Evolutionary conservation across 2,888 invertebrate species (phyloP).

Genomic region (Strigamia crassipes): DNA sequence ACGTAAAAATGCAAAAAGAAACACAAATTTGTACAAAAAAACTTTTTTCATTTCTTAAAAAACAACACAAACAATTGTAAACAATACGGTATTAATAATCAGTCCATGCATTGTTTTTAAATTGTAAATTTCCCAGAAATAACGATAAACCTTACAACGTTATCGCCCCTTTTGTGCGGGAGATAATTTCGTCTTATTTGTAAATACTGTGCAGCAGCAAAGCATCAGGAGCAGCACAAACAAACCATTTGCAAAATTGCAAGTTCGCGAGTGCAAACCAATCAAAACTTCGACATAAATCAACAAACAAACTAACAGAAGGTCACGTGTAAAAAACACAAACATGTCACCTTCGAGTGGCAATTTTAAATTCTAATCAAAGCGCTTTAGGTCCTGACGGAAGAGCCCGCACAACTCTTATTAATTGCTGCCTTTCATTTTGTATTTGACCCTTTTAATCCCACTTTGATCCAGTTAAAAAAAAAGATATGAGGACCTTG

Average conservation of each 20-base stretch:
- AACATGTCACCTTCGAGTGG: not conserved
- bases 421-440: constrained; percentile 12
- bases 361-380: not conserved
- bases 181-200: not conserved
- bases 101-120: not conserved
- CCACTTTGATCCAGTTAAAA: not conserved
- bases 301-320: not conserved
- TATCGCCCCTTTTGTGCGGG: not conserved
- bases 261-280: not conserved
- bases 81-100: too few relatives aligned
- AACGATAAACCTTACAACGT: not conserved
- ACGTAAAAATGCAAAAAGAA: too few relatives aligned
- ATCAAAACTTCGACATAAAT: not conserved
- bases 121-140: not conserved
- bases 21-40: too few relatives aligned
- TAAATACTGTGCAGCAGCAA: not conserved
- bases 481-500: not conserved
- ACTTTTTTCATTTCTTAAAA: too few relatives aligned
- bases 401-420: not conserved
- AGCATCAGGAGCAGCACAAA: not conserved
- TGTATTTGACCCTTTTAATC: constrained; percentile 24
- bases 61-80: too few relatives aligned
- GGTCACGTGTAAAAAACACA: not conserved
- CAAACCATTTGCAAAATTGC: not conserved
- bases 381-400: not conserved